A percentile compares a stretch with the other conserved stretches of the same genome.
Conservation (phyloP, 2,797 vertebrate genomes). For the Rhodeus uyekii region DNA sequence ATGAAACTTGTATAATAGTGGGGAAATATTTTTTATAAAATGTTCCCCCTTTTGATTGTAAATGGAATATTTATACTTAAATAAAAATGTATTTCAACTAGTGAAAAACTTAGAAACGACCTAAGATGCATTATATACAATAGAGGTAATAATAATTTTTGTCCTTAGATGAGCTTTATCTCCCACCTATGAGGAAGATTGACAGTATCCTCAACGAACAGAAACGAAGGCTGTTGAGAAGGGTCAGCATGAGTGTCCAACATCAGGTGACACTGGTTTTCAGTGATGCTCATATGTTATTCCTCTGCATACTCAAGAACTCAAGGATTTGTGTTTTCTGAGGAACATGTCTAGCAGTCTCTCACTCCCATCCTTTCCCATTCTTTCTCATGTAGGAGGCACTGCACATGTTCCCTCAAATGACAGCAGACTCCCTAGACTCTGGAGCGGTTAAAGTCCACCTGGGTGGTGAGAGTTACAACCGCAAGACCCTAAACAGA, state of each 20-base stretch:
- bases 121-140: background rate
- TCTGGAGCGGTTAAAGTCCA: constrained; percentile 78
- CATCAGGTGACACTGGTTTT: constrained; percentile 76
- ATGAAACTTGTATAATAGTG: too few relatives aligned
- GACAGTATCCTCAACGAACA: constrained; percentile 87
- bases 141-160: background rate
- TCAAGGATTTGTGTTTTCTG: background rate
- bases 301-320: background rate
- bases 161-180: constrained; percentile 85
- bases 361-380: constrained; percentile 13
- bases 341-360: constrained; percentile 1
- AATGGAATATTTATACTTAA: background rate
- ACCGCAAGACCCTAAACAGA: constrained; percentile 88
- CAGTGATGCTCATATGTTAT: background rate
- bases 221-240: constrained; percentile 85
- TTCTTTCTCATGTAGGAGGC: constrained; percentile 73
- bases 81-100: background rate
- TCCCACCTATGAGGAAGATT: constrained; percentile 89
- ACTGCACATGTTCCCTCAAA: constrained; percentile 85
- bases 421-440: constrained; percentile 82
- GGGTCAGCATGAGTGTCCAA: constrained; percentile 81
- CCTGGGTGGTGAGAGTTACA: constrained; percentile 84
- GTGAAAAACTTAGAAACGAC: background rate
- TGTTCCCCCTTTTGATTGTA: background rate
- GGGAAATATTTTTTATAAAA: background rate